These are phyloP conservation scores for Nomada lathburiana DNA, from an alignment of 2,888 invertebrate genomes.

Conservation along the genomic window DNA sequence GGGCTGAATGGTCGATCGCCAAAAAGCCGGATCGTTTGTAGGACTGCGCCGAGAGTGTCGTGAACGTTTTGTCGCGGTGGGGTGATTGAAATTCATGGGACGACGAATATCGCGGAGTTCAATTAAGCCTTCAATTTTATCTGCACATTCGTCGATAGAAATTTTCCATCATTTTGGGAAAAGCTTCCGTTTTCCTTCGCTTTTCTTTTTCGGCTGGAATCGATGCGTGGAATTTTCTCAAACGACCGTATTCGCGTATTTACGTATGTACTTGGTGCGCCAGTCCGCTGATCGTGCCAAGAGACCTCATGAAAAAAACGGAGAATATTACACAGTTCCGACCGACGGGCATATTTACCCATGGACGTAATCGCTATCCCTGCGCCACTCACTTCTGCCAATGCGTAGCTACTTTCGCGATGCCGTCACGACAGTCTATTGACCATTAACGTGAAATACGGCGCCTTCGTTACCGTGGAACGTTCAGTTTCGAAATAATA, in stretches of 20 bases:
- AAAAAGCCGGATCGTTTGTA: constrained; percentile 42
- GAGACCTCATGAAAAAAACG: constrained; percentile 49
- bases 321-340: constrained; percentile 44
- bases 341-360: constrained; percentile 59
- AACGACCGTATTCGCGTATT: background rate
- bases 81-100: constrained; percentile 23
- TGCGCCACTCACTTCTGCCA: constrained; percentile 55
- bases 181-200: background rate
- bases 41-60: constrained; percentile 11
- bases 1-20: constrained; percentile 58
- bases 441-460: constrained; percentile 61
- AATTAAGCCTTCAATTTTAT: background rate
- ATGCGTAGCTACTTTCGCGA: constrained; percentile 67
- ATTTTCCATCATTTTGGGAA: background rate
- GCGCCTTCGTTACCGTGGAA: constrained; percentile 29
- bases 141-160: background rate
- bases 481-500: constrained; percentile 60
- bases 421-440: constrained; percentile 65
- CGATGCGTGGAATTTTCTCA: constrained; percentile 34
- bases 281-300: constrained; percentile 44
- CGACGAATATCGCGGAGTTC: constrained; percentile 9
- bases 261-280: background rate
- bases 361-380: constrained; percentile 55
- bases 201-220: constrained; percentile 10
- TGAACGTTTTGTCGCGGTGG: constrained; percentile 40